Evolutionary conservation across 2,797 vertebrate genomes (phyloP).

Genomic region (Oreonectes daqikongensis): DNA sequence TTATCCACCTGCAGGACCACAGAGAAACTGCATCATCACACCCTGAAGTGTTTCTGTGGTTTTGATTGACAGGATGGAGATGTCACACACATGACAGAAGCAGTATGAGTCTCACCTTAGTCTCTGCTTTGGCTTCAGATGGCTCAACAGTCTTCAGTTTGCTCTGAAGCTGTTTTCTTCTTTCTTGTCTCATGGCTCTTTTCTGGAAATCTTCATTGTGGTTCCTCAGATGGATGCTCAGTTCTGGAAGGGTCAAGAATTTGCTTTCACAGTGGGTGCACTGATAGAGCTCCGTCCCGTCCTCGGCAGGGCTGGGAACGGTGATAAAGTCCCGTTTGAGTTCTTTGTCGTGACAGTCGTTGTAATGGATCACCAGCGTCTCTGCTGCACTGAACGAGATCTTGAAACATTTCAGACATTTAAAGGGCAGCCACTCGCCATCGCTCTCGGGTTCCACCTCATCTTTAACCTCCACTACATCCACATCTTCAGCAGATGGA

Average conservation of each 20-base stretch:
- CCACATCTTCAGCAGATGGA: conserved; percentile 68
- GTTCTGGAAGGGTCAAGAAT: conserved; percentile 83
- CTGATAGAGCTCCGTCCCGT: conserved; percentile 85
- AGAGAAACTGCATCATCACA: neutral
- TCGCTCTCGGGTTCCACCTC: conserved; percentile 81
- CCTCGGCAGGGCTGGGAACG: conserved; percentile 75
- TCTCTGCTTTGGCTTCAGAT: conserved; percentile 84
- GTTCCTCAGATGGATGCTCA: conserved; percentile 87
- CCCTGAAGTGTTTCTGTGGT: too few species aligned
- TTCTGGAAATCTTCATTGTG: conserved; percentile 98
- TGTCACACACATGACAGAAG: too few species aligned
- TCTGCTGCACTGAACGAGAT: conserved; percentile 90
- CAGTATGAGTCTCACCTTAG: conserved; percentile 77
- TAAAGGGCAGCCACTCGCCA: conserved; percentile 89
- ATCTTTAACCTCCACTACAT: conserved; percentile 77
- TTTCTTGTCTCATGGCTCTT: conserved; percentile 89
- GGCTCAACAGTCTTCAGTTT: conserved; percentile 85
- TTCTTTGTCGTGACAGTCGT: conserved; percentile 91
- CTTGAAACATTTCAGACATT: conserved; percentile 94
- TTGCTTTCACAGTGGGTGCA: conserved; percentile 94
- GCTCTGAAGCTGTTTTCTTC: conserved; percentile 89
- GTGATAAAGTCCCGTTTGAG: conserved; percentile 93
- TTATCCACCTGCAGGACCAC: conserved; percentile 63
- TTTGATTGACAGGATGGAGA: too few species aligned
- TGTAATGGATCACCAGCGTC: conserved; percentile 95